Conservation (phyloP, 2,797 vertebrate species). For the Protosalanx chinensis region DNA sequence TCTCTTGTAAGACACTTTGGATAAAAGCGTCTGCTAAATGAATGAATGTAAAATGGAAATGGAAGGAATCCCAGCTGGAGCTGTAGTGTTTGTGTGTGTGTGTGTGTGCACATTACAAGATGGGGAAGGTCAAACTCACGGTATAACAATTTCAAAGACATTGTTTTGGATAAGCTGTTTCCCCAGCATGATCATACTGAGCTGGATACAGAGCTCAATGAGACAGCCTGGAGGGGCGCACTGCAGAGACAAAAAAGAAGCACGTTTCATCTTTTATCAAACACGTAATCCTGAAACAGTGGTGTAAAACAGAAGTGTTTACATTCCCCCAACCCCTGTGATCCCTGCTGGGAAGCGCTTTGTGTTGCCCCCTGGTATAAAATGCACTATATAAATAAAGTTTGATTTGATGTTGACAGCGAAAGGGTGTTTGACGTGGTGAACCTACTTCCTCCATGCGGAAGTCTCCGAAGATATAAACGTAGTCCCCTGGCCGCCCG, state of each 20-base stretch:
- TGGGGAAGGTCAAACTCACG: constrained; percentile 75
- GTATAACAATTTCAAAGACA: constrained; percentile 94
- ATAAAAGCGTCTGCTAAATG: too few species aligned
- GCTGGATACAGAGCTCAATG: constrained; percentile 96
- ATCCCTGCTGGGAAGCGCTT: too few species aligned
- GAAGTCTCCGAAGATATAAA: constrained; percentile 89
- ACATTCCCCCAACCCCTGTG: too few species aligned
- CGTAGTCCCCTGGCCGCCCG: constrained; percentile 89
- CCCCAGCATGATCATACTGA: constrained; percentile 98
- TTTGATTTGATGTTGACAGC: too few species aligned
- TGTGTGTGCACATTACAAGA: background rate
- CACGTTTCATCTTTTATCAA: background rate
- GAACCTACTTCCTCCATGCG: constrained; percentile 90
- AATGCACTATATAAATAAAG: too few species aligned
- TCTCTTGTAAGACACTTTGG: too few species aligned
- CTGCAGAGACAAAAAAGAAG: constrained; percentile 58
- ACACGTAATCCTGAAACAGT: too few species aligned
- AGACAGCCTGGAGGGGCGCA: constrained; percentile 97
- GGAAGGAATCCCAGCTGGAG: too few species aligned
- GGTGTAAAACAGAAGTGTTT: too few species aligned
- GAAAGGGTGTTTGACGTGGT: background rate
- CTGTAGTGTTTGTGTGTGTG: too few species aligned
- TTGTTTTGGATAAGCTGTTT: constrained; percentile 99
- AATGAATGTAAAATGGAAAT: too few species aligned
- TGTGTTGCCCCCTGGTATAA: too few species aligned